Percentiles rank a stretch among this genome's conserved stretches.
phyloP scores from a whole-genome alignment of 1,140 invertebrate genomes.

The Subanguina moxae region DNA sequence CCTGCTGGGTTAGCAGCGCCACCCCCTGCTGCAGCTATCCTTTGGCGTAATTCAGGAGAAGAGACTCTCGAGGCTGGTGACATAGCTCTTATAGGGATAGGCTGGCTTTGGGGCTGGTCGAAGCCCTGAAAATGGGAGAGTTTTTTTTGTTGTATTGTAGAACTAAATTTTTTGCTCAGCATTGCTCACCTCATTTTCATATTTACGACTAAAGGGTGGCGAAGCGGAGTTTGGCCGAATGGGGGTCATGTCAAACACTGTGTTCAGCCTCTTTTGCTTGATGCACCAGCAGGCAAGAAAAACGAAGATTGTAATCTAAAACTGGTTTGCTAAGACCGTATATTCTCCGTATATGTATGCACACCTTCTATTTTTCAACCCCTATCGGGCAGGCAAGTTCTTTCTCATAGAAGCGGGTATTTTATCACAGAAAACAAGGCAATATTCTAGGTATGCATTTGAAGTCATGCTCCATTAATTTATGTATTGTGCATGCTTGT shows the following conservation, averaged over 20 bases:
- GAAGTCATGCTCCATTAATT: not conserved
- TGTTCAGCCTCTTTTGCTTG: constrained; percentile 4
- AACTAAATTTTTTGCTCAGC: not conserved
- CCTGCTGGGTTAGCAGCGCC: not conserved
- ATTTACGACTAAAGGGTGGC: not conserved
- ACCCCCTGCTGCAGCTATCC: not conserved
- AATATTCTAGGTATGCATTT: too few relatives aligned
- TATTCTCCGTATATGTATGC: too few relatives aligned
- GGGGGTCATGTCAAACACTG: not conserved
- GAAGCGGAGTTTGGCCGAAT: constrained; percentile 1
- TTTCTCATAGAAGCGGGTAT: too few relatives aligned
- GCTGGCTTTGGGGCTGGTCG: not conserved
- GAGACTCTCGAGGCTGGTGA: not conserved
- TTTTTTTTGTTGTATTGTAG: not conserved
- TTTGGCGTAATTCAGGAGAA: not conserved
- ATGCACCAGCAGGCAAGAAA: constrained; percentile 45
- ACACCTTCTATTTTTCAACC: too few relatives aligned
- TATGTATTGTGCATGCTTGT: not conserved
- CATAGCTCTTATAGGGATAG: not conserved
- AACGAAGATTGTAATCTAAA: constrained; percentile 39
- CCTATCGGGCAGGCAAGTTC: too few relatives aligned
- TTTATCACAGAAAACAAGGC: too few relatives aligned
- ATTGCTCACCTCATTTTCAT: not conserved
- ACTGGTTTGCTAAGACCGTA: not conserved
- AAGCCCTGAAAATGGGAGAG: not conserved